Percentiles rank a stretch among this genome's conserved stretches.
These are phyloP conservation scores for Romanogobio albipinnatus DNA, from an alignment of 2,113 vertebrate species.

Conservation along the genomic window DNA sequence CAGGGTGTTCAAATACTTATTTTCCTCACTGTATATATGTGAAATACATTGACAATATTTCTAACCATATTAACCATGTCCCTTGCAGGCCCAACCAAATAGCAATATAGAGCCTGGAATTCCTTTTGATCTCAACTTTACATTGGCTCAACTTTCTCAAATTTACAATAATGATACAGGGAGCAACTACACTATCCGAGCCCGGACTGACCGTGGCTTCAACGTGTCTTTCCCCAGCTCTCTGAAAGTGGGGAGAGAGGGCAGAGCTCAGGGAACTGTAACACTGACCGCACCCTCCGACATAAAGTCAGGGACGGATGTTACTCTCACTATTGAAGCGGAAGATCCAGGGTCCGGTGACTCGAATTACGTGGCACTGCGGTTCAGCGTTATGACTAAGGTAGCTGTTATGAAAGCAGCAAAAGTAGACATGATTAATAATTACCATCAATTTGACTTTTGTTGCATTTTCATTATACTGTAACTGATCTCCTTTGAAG, in stretches of 20 bases:
- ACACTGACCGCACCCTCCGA: constrained; percentile 57
- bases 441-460: too few relatives aligned
- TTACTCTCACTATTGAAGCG: constrained; percentile 70
- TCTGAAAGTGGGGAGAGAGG: constrained; percentile 52
- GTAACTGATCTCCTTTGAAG: background rate
- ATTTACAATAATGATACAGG: background rate
- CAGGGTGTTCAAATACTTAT: too few relatives aligned
- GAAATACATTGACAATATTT: background rate
- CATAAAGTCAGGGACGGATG: constrained; percentile 66
- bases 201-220: constrained; percentile 59
- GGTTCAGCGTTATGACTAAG: background rate
- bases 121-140: constrained; percentile 59
- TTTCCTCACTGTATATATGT: background rate
- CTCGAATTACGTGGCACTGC: constrained; percentile 65
- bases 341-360: constrained; percentile 53
- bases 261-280: constrained; percentile 58
- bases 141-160: constrained; percentile 33
- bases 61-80: background rate
- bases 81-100: constrained; percentile 54
- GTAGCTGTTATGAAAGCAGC: background rate
- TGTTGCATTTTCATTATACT: too few relatives aligned
- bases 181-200: constrained; percentile 62
- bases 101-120: constrained; percentile 58
- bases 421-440: background rate
- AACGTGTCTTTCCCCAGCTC: constrained; percentile 44